Evolutionary conservation across 2,888 invertebrate genomes (phyloP).

Genomic region (Brachyopa scutellaris): DNA sequence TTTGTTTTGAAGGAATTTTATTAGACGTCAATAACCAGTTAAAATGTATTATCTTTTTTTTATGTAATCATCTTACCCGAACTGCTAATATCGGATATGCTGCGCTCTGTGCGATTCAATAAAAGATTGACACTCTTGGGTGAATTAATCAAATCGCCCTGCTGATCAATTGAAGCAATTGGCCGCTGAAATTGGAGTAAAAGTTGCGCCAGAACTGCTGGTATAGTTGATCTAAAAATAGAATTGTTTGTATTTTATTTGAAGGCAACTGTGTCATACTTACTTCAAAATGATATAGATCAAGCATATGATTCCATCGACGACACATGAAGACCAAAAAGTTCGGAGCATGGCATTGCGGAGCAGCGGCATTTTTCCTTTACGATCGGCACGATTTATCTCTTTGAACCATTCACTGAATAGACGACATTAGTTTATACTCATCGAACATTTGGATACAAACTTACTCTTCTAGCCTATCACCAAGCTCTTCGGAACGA

Average conservation of each 20-base stretch:
- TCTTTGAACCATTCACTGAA: no score
- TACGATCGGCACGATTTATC: slow-evolving; percentile 81
- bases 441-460: no score
- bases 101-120: slow-evolving; percentile 14
- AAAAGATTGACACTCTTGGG: background rate
- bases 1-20: no score
- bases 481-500: slow-evolving; percentile 80
- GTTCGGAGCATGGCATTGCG: slow-evolving; percentile 86
- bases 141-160: background rate
- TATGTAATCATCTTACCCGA: slow-evolving; percentile 9
- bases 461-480: slow-evolving; percentile 80
- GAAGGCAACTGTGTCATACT: slow-evolving; percentile 45
- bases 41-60: no score
- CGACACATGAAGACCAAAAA: slow-evolving; percentile 81
- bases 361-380: slow-evolving; percentile 85
- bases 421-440: no score
- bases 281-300: slow-evolving; percentile 80
- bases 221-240: slow-evolving; percentile 72
- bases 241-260: background rate
- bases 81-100: background rate
- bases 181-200: slow-evolving; percentile 79
- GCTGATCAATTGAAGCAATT: background rate
- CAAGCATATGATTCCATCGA: slow-evolving; percentile 85
- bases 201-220: slow-evolving; percentile 80
- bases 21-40: no score